These are phyloP conservation scores for Channallabes apus DNA, from an alignment of 2,797 vertebrate species.

Conservation along the genomic window DNA sequence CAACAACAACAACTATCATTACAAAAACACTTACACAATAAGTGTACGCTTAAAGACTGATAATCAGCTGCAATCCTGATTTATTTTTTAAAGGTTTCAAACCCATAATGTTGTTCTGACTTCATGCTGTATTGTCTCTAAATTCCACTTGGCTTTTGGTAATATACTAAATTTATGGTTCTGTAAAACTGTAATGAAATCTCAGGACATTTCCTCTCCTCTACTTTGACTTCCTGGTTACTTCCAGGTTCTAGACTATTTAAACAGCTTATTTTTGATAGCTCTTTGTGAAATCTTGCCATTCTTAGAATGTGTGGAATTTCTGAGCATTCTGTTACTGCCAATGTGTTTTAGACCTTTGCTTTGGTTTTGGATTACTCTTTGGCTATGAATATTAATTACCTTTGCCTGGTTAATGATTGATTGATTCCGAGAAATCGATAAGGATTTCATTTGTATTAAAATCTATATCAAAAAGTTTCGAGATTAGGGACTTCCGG, in stretches of 20 bases:
- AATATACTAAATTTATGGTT: background rate
- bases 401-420: background rate
- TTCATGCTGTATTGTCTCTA: background rate
- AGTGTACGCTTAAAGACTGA: background rate
- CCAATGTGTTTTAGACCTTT: background rate
- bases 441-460: background rate
- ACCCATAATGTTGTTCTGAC: background rate
- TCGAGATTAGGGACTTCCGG: no score
- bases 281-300: background rate
- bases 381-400: background rate
- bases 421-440: background rate
- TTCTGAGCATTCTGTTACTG: background rate
- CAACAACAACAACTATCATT: no score
- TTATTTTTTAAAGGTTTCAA: background rate
- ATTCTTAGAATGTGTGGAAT: background rate
- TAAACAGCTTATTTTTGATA: no score
- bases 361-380: background rate
- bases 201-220: background rate
- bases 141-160: background rate
- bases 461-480: background rate
- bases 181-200: background rate
- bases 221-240: slow-evolving; percentile 1
- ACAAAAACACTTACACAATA: background rate
- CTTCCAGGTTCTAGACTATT: background rate
- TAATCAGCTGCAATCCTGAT: background rate